Base-by-base conservation (phyloP, 2,797 vertebrate species). In the Sphaeramia orbicularis region DNA sequence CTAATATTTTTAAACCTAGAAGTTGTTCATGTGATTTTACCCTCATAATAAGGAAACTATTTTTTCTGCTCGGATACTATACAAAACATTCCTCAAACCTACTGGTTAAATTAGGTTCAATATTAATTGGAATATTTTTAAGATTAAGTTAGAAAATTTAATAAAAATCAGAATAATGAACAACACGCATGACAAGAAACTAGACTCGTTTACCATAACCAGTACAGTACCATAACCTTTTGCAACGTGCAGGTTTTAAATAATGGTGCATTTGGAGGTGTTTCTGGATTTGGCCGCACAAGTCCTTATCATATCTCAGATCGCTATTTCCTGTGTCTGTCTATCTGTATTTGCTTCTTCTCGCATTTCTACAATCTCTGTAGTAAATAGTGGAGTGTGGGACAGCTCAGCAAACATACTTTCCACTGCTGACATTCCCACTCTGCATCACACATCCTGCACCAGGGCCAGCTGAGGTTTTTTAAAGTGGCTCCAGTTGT, bases 301-400 rank as follows among this genome's bases (percentile, higher is more conserved):
- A 1, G 4, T 55, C 35, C 45, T 30, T 42, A 64, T 64, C 37
- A 30, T 42, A 40, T 73, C 21, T 49, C 24, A 11, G 6, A 15
- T 37, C 14, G 5, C 11, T 44, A 30, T 58, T 61, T 78, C 47
- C 50, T 41, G 13, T 43, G 72, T 54, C 35, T 74, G 35, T 56
- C 47, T 41, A 14, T 24, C 54, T 58, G 38, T 48, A 7, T 36
- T 71, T 24, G 42, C 38, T 57, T 59, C 47, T 50, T 36, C 62
- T 63, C 8, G 2, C 32, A 35, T 57, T 35, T 65, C 24, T 13
- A 6, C 42, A 18, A n/a, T 57, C 44, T 67, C 64, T 18, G 18
- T 12, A 21, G 48, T 86, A 51, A 83, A 86, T 84, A 16, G 51
- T 24, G 44, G 30, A 27, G 57, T 80, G 73, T 38, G 52, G 51